Base-by-base conservation (phyloP, 2,888 invertebrate genomes). In the Rhaphigaster nebulosa region DNA sequence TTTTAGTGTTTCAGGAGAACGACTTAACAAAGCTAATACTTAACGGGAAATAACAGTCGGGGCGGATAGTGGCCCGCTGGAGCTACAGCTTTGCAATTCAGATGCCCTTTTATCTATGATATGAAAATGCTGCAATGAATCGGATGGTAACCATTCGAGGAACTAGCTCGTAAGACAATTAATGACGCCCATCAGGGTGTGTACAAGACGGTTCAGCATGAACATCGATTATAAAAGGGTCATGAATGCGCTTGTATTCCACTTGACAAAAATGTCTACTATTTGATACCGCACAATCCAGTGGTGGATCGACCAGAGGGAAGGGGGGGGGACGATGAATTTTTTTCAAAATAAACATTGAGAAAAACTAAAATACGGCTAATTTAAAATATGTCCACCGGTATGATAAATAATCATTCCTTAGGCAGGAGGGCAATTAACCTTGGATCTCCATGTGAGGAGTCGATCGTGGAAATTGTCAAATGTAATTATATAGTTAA, bases 21-120 rank as follows among this genome's bases (percentile, higher is more conserved):
- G 70, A 70, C 70, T 70, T 34, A 70, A 70, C 70, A 34, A 34
- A 70, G 70, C 70, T 70, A 34, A 70, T 70, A 70, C 70, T 70
- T 70, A 70, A 65, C 65, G 65, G 65, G 65, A 65, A 70, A 70
- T 70, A 34, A 34, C 70, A 70, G 70, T 34, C 65, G 65, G 15
- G 65, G 15, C 1, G 65, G 65, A 65, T 65, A 65, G 65, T 29
- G 65, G n/a, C 29, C 29, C 29, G 12, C 13, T 29, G 29, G 29
- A 4, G 70, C 6, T 6, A 0, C 70, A 20, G 34, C 70, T 70
- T 70, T 34, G 70, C 70, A 70, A 70, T 70, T 70, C 70, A 70
- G 70, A 70, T 70, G 34, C 6, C 70, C 70, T 34, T 13, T 70
- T 70, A 70, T 70, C 70, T 70, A 70, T 70, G 70, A 70, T 70